Evolutionary conservation across 2,797 vertebrate species (phyloP).

Genomic region (Rhinogobio ventralis): DNA sequence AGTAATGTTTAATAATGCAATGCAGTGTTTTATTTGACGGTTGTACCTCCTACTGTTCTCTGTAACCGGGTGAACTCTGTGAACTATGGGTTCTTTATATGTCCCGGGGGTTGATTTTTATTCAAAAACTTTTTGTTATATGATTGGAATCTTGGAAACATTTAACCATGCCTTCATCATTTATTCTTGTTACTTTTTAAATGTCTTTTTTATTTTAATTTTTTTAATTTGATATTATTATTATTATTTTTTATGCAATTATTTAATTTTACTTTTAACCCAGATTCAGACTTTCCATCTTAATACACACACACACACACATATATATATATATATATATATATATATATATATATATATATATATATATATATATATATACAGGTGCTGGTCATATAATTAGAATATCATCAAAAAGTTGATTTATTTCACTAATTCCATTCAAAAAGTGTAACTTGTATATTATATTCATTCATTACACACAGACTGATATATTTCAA

Average conservation of each 20-base stretch:
- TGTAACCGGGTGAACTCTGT: neutral
- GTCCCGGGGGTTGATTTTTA: neutral
- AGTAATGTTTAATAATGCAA: slow-evolving; percentile 50
- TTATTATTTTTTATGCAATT: neutral
- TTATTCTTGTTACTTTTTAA: neutral
- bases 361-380: no score
- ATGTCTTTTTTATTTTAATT: neutral
- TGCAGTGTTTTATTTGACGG: slow-evolving; percentile 57
- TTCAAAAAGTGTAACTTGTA: no score
- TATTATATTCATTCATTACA: no score
- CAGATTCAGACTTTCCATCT: no score
- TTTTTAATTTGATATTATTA: neutral
- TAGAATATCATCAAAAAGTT: no score
- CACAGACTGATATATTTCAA: no score
- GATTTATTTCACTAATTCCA: no score
- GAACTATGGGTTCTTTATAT: neutral
- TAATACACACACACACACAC: no score
- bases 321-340: no score
- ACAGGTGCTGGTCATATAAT: no score
- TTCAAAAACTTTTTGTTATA: neutral
- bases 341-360: no score
- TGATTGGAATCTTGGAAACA: neutral
- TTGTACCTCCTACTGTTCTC: slow-evolving; percentile 53
- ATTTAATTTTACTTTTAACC: no score
- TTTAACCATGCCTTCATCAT: neutral